Conservation (phyloP, 2,113 vertebrate genomes). For the Puntigrus tetrazona region DNA sequence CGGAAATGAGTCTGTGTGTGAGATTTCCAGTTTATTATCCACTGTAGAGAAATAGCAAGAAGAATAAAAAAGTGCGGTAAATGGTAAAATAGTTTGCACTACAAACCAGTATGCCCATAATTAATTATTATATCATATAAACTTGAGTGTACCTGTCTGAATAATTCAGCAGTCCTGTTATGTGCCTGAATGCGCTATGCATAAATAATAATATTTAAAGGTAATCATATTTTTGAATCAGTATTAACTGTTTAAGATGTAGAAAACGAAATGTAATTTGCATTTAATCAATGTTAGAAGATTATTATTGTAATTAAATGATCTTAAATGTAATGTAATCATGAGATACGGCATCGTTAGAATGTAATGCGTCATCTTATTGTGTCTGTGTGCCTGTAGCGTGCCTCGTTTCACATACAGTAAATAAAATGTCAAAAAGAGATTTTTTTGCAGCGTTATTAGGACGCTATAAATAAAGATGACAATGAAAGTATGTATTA, state of each 20-base stretch:
- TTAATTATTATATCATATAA: no score
- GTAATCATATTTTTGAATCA: background rate
- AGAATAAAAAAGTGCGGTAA: no score
- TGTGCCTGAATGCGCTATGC: constrained; percentile 3
- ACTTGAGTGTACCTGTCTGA: no score
- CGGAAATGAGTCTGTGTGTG: no score
- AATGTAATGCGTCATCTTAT: background rate
- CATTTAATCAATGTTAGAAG: no score
- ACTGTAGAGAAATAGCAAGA: no score
- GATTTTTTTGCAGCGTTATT: background rate
- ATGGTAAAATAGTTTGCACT: no score
- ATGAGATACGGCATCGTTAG: background rate
- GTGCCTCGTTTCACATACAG: background rate
- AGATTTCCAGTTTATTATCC: no score
- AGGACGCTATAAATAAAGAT: background rate
- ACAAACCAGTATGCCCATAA: no score
- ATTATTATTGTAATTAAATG: no score
- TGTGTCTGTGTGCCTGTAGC: background rate
- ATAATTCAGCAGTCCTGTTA: no score
- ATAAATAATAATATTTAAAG: background rate
- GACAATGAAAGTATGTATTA: background rate
- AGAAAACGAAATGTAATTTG: background rate
- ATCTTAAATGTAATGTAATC: background rate
- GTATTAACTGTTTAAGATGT: background rate
- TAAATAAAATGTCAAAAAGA: background rate